Conservation (phyloP, 2,113 vertebrate species). For the Microcebus griseorufus region DNA sequence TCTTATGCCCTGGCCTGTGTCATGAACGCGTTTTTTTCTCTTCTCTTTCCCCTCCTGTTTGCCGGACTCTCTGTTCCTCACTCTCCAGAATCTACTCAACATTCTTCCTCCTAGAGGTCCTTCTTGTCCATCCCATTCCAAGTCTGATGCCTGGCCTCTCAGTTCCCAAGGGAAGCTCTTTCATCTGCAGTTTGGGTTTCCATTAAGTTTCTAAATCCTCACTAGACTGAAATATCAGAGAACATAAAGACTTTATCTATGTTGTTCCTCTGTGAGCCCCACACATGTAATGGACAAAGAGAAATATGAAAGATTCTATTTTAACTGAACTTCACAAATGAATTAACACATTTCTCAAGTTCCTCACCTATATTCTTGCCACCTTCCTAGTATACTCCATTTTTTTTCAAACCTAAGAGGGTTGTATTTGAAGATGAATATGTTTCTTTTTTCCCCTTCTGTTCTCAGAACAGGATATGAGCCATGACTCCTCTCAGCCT, state of each 20-base stretch:
- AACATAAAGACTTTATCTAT: background rate
- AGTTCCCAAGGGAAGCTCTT: background rate
- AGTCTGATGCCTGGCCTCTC: no score
- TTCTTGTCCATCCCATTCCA: no score
- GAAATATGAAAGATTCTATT: background rate
- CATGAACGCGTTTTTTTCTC: background rate
- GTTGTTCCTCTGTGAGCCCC: no score
- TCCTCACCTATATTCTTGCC: background rate
- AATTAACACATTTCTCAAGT: background rate
- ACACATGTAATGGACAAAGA: background rate
- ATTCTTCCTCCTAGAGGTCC: background rate
- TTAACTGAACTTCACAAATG: background rate
- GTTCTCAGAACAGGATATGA: background rate
- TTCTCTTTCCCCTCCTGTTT: background rate
- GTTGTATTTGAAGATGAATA: background rate
- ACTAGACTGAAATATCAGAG: background rate
- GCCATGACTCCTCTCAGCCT: background rate
- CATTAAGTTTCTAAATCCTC: background rate
- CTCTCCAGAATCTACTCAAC: background rate
- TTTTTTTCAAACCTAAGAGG: background rate
- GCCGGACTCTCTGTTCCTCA: background rate
- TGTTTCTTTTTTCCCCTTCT: background rate
- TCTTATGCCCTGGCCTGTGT: background rate
- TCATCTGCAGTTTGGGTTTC: background rate
- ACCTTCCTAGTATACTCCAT: background rate